Evolutionary conservation across 2,113 vertebrate genomes (phyloP), one percentile per base, ranked within the genome.

Genomic region (Probosciger aterrimus): DNA sequence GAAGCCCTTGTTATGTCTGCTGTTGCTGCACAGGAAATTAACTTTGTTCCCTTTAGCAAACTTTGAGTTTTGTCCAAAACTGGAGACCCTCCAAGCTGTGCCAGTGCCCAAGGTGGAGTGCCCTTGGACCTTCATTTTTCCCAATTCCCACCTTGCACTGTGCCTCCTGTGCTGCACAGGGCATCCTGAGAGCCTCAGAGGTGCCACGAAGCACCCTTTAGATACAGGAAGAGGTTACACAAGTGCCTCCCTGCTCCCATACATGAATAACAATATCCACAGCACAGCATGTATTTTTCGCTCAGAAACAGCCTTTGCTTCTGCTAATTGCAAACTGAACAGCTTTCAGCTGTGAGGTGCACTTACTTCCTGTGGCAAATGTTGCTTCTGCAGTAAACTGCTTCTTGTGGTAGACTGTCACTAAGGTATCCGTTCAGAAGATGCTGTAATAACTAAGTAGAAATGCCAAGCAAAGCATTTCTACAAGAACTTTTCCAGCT

Each of bases 181-280:
- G n/a, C 33, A n/a, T n/a, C 0, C 0, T 33, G 50, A 81, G 73
- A 69, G 28, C 25, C 44, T 5, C 55, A 19, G 46, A 84, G 55
- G 39, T 90, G 46, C 31, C 35, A 33, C 5, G 19, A 86, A 81
- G n/a, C 4, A 2, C 31, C 44, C 30, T 68, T 70, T 68, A 47
- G 14, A 18, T 47, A 43, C 6, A 37, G 39, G 68, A 93, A 47
- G 59, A 37, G 20, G 18, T 53, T 73, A 35, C 33, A 24, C 46
- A 67, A 25, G 37, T 78, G 59, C 75, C 57, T 62, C 49, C 30
- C 67, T 67, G 49, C n/a, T 87, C 31, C 70, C 0, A 0, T 57
- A 18, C 0, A 0, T 22, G 33, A 2, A 0, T 50, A 64, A 37
- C 30, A 60, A 33, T 24, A 43, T 74, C 68, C 46, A 37, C 0